phyloP scores from a whole-genome alignment of 2,113 vertebrate genomes.

The Mirza zaza region DNA sequence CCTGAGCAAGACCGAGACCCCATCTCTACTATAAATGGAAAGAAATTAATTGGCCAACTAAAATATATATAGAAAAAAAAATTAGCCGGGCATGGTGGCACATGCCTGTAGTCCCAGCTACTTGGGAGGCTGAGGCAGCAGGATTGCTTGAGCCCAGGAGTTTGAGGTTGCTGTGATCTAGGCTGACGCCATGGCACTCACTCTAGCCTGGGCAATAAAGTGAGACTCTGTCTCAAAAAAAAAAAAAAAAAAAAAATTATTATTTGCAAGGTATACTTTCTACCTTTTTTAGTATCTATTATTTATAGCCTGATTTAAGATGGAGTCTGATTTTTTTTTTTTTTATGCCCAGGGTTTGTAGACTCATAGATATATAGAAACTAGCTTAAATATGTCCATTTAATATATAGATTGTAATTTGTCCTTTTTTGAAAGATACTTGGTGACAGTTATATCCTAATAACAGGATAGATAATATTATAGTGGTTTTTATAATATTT shows the following conservation, averaged over 20 bases:
- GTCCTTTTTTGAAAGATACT: neutral
- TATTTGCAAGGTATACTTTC: slow-evolving; percentile 18
- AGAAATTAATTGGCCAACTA: too few relatives aligned
- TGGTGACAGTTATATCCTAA: neutral
- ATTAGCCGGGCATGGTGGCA: too few relatives aligned
- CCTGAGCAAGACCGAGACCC: too few relatives aligned
- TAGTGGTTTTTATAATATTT: neutral
- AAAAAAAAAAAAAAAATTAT: slow-evolving; percentile 46
- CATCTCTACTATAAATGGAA: too few relatives aligned
- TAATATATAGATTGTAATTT: neutral
- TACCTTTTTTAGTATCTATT: neutral
- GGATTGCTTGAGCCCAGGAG: too few relatives aligned
- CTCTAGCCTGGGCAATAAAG: too few relatives aligned
- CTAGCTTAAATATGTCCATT: neutral
- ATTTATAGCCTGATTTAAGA: neutral
- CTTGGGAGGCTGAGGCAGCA: too few relatives aligned
- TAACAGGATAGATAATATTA: neutral
- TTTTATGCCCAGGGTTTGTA: neutral
- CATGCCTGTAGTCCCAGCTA: too few relatives aligned
- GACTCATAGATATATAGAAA: neutral
- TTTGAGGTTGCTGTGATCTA: too few relatives aligned
- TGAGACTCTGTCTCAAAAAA: too few relatives aligned
- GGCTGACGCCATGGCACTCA: too few relatives aligned
- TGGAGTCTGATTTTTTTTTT: slow-evolving; percentile 27
- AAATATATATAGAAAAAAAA: too few relatives aligned